Percentiles rank a stretch among this genome's conserved stretches.
Evolutionary conservation across 2,888 invertebrate genomes (phyloP).

Genomic region (Pachymerium ferrugineum): DNA sequence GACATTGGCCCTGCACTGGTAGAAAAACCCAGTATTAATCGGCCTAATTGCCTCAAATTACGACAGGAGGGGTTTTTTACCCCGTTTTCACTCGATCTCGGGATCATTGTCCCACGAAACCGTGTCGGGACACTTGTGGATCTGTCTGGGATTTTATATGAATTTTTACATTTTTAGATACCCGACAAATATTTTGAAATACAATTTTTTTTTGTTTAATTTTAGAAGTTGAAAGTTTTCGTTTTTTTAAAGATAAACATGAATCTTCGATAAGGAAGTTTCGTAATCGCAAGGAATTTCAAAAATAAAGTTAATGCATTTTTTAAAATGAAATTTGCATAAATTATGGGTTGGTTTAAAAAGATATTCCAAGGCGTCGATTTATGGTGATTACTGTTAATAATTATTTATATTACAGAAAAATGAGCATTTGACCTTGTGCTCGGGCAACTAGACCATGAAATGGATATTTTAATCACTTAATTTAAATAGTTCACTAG

Average conservation of each 20-base stretch:
- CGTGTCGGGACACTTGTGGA: not conserved
- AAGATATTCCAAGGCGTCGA: too few relatives aligned
- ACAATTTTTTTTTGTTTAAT: not conserved
- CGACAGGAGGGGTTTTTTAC: not conserved
- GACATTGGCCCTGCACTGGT: conserved; percentile 18
- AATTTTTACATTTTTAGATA: too few relatives aligned
- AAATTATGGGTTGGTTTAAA: too few relatives aligned
- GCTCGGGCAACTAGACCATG: not conserved
- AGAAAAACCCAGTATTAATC: not conserved
- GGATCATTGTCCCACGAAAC: conserved; percentile 3
- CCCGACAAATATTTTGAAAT: not conserved
- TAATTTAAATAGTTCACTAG: conserved; percentile 10
- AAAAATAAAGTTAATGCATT: too few relatives aligned
- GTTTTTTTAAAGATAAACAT: too few relatives aligned
- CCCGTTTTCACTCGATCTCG: not conserved
- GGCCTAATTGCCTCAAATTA: not conserved
- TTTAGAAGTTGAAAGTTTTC: not conserved
- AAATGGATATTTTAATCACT: not conserved
- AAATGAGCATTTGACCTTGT: not conserved
- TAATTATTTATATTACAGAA: too few relatives aligned
- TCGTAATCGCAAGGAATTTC: too few relatives aligned
- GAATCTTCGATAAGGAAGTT: too few relatives aligned
- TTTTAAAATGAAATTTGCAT: too few relatives aligned
- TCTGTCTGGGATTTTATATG: too few relatives aligned
- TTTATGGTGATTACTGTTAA: too few relatives aligned